A percentile compares a stretch with the other conserved stretches of the same genome.
These are phyloP conservation scores for Microcaecilia unicolor DNA, from an alignment of 2,797 vertebrate species.

Conservation along the genomic window DNA sequence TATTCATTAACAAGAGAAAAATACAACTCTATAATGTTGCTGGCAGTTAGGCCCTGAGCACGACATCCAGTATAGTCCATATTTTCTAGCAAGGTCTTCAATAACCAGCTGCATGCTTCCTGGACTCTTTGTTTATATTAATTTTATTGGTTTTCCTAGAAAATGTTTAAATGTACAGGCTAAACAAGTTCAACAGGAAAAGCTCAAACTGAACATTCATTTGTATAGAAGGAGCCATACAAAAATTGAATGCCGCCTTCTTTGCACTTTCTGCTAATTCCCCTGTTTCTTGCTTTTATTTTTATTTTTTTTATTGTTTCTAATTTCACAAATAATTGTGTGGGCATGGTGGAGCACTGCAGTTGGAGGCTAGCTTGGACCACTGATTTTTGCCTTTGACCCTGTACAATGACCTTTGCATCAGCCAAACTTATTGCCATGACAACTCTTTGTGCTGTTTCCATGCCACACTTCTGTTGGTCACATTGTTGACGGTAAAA, in stretches of 20 bases:
- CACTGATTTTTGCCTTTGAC: constrained; percentile 66
- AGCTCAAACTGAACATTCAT: constrained; percentile 54
- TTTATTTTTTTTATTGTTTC: constrained; percentile 32
- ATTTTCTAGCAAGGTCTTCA: constrained; percentile 59
- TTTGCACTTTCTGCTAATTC: constrained; percentile 78
- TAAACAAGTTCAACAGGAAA: constrained; percentile 45
- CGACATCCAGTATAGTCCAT: constrained; percentile 62
- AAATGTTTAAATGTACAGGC: constrained; percentile 36
- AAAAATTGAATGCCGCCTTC: constrained; percentile 62
- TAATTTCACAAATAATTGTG: constrained; percentile 51
- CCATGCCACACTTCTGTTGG: constrained; percentile 66
- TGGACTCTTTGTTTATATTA: constrained; percentile 44
- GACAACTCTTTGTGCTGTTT: constrained; percentile 73
- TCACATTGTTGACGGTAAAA: constrained; percentile 60
- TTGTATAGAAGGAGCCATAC: constrained; percentile 51
- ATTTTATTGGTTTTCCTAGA: constrained; percentile 47
- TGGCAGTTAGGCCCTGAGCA: constrained; percentile 62
- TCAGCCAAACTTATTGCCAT: constrained; percentile 72
- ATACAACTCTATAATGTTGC: constrained; percentile 49
- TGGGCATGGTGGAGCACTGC: constrained; percentile 59
- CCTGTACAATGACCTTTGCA: constrained; percentile 69
- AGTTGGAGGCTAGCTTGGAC: constrained; percentile 55
- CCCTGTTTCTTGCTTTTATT: constrained; percentile 26
- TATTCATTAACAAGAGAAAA: constrained; percentile 50
- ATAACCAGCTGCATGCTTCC: constrained; percentile 61